Conservation (phyloP, 2,113 vertebrate species). For the pig (Sus scrofa) region DNA sequence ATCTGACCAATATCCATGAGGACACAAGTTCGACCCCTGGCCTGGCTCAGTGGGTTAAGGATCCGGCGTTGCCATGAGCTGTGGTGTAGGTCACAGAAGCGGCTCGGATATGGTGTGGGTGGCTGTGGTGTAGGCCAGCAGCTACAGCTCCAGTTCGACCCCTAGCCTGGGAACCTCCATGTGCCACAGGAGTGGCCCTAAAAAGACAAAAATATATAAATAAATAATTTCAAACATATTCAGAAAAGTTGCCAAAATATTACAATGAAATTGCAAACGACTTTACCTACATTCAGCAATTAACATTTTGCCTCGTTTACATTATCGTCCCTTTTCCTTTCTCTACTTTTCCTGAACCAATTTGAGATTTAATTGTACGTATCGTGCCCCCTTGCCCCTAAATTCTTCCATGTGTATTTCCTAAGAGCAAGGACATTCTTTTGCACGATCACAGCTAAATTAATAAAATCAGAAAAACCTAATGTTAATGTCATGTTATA, state of each 20-base stretch:
- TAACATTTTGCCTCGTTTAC: conserved; percentile 35
- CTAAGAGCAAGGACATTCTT: neutral
- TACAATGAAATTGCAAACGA: neutral
- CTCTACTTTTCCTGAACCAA: neutral
- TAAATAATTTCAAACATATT: conserved; percentile 21
- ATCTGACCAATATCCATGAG: no score
- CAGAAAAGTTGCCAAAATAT: conserved; percentile 44
- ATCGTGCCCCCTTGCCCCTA: neutral
- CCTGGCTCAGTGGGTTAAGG: no score
- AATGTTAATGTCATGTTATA: neutral
- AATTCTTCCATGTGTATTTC: conserved; percentile 19
- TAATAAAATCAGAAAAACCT: conserved; percentile 42
- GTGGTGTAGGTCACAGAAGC: no score
- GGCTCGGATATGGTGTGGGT: no score
- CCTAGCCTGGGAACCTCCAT: no score
- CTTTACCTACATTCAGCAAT: conserved; percentile 1
- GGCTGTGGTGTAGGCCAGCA: no score
- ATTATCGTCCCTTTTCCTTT: neutral
- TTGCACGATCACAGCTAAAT: conserved; percentile 15
- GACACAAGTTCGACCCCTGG: no score
- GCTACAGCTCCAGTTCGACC: no score
- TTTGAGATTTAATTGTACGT: neutral
- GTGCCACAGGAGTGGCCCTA: no score
- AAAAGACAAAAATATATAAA: no score
- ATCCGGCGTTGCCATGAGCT: no score